Evolutionary conservation across 2,888 invertebrate genomes (phyloP).

Genomic region (Parnassius glacialis): DNA sequence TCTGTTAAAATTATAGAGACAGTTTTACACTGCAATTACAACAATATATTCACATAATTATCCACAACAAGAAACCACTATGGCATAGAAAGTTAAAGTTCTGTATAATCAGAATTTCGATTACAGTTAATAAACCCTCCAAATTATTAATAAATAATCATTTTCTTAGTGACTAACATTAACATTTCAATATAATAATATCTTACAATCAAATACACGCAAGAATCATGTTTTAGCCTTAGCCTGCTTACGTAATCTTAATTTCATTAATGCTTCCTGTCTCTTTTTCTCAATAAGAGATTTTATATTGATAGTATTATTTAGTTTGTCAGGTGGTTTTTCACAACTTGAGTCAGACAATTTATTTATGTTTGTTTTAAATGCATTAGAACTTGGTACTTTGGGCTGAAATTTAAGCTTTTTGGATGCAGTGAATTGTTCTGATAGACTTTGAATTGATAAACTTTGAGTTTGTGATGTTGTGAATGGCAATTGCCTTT

Average conservation of each 20-base stretch:
- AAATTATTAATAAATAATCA: constrained; percentile 5
- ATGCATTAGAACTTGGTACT: constrained; percentile 39
- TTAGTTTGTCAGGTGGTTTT: constrained; percentile 23
- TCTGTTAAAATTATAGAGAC: constrained; percentile 13
- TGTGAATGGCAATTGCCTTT: constrained; percentile 68
- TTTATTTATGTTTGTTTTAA: constrained; percentile 30
- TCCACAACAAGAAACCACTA: not conserved
- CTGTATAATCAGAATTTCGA: not conserved
- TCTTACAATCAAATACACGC: constrained; percentile 4
- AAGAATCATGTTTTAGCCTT: constrained; percentile 40
- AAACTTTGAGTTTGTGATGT: constrained; percentile 44
- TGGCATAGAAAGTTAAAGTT: not conserved
- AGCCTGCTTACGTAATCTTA: constrained; percentile 52
- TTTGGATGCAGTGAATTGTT: constrained; percentile 33
- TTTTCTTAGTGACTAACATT: not conserved
- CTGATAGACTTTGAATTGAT: constrained; percentile 22
- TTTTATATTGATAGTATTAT: constrained; percentile 46
- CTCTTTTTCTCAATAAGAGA: constrained; percentile 70
- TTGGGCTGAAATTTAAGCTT: constrained; percentile 53
- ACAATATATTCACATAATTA: constrained; percentile 16
- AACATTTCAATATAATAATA: not conserved
- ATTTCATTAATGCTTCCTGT: constrained; percentile 71
- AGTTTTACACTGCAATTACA: constrained; percentile 9
- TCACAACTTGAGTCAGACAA: constrained; percentile 26
- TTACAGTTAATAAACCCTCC: not conserved